Base-by-base conservation (phyloP, 2,888 invertebrate genomes). In the Eilema depressum region DNA sequence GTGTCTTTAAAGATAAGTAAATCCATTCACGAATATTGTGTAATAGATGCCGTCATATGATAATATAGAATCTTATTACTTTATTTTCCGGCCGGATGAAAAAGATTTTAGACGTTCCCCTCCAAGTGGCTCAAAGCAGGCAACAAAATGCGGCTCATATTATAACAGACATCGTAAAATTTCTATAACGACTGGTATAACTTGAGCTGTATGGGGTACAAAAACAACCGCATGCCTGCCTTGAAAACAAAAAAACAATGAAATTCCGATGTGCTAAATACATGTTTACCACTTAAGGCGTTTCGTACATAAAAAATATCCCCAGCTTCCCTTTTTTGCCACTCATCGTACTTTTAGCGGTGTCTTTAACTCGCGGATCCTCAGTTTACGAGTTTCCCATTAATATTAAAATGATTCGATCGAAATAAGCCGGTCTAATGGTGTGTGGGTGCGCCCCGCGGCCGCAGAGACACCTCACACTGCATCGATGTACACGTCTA, bases 321-420 rank as follows among this genome's bases (percentile, higher is more conserved):
- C 23, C 11, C 2, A 14, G 33, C 25, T 26, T 66, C 20, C 14
- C 23, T 4, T 41, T 59, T 28, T 25, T 37, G 26, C 41, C 41
- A 47, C 14, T 56, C 60, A 60, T 61, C 57, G 11, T 56, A 23
- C 64, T 23, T 70, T 65, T 53, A 61, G 30, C 53, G 30, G 57
- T 60, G 56, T 70, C 25, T 62, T 70, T 33, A 62, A 66, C 53
- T 47, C 56, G 61, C 12, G 65, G 66, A 62, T 61, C 62, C 23
- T 23, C 53, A 33, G 26, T 70, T 70, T 66, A 70, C 65, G 61
- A 70, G 66, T 69, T 11, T 53, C 23, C 64, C 70, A 66, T 75
- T 75, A 69, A 74, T 76, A 76, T 61, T 72, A 70, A 74, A 78
- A 70, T 60, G 71, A 71, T 72, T 66, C 25, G 72, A 69, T 75